These are phyloP conservation scores for Scortum barcoo DNA, from an alignment of 2,113 vertebrate genomes.

Conservation along the genomic window DNA sequence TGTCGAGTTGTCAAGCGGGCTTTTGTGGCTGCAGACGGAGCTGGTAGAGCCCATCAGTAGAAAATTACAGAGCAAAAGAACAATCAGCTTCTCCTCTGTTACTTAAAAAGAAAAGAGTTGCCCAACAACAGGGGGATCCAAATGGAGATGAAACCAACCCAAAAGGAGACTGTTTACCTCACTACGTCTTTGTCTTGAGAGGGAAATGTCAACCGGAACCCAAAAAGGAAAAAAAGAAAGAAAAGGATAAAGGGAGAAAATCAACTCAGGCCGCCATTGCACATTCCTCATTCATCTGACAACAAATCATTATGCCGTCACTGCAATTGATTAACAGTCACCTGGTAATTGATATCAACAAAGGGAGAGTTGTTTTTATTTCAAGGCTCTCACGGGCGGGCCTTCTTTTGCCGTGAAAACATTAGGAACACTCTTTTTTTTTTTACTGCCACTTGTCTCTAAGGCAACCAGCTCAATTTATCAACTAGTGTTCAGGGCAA, in stretches of 20 bases:
- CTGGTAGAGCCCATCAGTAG: constrained; percentile 81
- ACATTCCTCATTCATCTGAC: constrained; percentile 89
- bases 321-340: constrained; percentile 95
- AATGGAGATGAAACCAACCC: constrained; percentile 67
- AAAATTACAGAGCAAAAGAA: constrained; percentile 82
- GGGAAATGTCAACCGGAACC: constrained; percentile 71
- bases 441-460: constrained; percentile 63
- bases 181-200: constrained; percentile 63
- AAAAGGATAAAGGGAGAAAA: constrained; percentile 61
- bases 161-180: constrained; percentile 71
- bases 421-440: constrained; percentile 60
- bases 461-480: constrained; percentile 74
- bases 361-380: constrained; percentile 78
- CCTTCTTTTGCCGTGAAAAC: constrained; percentile 55
- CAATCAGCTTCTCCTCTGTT: constrained; percentile 77
- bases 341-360: constrained; percentile 95
- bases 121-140: constrained; percentile 66
- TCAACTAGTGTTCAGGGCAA: constrained; percentile 70
- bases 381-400: constrained; percentile 47
- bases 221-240: constrained; percentile 34
- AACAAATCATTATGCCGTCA: constrained; percentile 94
- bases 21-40: constrained; percentile 79
- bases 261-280: constrained; percentile 65
- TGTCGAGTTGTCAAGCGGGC: constrained; percentile 81
- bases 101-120: constrained; percentile 78